Evolutionary conservation across 2,888 invertebrate genomes (phyloP).

Genomic region (Oligia latruncula): DNA sequence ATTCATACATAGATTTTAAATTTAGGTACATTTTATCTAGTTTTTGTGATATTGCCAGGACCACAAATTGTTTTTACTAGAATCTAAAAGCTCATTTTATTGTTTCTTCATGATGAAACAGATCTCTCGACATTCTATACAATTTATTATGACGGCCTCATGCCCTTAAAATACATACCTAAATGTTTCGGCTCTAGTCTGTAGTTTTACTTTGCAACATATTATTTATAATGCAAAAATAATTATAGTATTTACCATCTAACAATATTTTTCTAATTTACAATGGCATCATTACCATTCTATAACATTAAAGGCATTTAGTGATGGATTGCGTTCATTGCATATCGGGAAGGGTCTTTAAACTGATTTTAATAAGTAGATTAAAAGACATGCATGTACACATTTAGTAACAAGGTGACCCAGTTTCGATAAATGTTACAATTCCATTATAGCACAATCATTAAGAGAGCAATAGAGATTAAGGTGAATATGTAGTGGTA

Average conservation of each 20-base stretch:
- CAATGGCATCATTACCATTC: constrained; percentile 48
- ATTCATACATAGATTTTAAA: constrained; percentile 59
- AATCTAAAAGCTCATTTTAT: constrained; percentile 74
- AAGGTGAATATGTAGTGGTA: not conserved
- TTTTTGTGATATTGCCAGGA: constrained; percentile 56
- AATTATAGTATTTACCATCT: constrained; percentile 42
- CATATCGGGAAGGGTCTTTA: not conserved
- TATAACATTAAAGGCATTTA: constrained; percentile 60
- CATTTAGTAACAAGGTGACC: constrained; percentile 43
- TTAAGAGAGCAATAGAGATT: constrained; percentile 49
- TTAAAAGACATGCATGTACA: constrained; percentile 24
- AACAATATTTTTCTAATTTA: constrained; percentile 57
- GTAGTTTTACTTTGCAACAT: constrained; percentile 54
- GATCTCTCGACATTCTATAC: constrained; percentile 48
- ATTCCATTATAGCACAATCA: constrained; percentile 25
- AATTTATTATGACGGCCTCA: constrained; percentile 35
- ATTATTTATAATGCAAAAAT: constrained; percentile 57
- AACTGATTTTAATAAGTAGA: constrained; percentile 23
- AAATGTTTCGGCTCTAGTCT: constrained; percentile 43
- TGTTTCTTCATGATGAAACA: constrained; percentile 63
- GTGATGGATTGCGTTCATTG: constrained; percentile 51
- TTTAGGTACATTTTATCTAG: constrained; percentile 65
- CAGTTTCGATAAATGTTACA: constrained; percentile 13
- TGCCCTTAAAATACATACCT: constrained; percentile 41
- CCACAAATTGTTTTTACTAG: constrained; percentile 63